phyloP scores from a whole-genome alignment of 2,113 vertebrate genomes.

The Engystomops pustulosus region DNA sequence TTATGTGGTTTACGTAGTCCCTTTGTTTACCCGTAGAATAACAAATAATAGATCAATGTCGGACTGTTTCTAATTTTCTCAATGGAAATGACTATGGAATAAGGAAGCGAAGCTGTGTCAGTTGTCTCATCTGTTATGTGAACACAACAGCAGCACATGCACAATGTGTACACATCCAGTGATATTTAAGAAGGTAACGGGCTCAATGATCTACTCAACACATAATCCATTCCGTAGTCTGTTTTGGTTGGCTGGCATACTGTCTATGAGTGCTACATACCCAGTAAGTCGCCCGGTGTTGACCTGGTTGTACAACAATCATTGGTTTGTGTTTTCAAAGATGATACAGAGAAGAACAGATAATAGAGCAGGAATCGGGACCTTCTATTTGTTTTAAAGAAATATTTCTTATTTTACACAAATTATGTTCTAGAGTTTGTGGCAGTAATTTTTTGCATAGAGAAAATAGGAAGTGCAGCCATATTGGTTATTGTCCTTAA shows the following conservation, averaged over 20 bases:
- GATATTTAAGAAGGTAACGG: neutral
- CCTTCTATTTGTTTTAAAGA: no score
- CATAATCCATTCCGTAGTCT: neutral
- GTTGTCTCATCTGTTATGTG: neutral
- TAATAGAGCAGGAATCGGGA: no score
- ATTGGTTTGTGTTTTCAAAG: no score
- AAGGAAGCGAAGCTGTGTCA: neutral
- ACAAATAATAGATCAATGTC: neutral
- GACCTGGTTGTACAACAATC: neutral
- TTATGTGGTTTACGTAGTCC: neutral
- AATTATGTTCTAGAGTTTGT: no score
- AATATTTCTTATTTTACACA: no score
- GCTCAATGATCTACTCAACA: neutral
- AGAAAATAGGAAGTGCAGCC: no score
- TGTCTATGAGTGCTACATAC: neutral
- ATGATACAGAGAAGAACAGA: no score
- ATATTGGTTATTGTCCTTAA: no score
- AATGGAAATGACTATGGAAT: neutral
- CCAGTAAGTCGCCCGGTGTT: neutral
- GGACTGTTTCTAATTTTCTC: neutral
- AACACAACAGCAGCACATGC: neutral
- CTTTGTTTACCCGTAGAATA: neutral
- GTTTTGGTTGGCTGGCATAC: neutral
- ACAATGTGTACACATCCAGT: neutral
- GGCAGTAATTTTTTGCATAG: no score